phyloP scores from a whole-genome alignment of 2,888 invertebrate species.

The Tuberolachnus salignus region DNA sequence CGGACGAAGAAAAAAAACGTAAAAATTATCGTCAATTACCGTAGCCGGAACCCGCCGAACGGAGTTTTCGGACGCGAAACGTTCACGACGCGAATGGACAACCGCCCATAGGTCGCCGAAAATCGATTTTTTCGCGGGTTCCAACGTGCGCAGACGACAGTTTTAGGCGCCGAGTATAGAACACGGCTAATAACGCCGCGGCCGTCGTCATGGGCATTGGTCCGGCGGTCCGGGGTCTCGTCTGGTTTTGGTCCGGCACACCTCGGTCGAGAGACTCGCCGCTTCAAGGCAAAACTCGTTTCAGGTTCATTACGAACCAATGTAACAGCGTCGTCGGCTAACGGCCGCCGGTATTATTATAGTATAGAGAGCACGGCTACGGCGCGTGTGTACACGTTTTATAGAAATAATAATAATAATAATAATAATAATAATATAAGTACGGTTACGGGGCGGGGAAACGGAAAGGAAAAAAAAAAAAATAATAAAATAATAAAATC shows the following conservation, averaged over 20 bases:
- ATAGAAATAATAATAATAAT: constrained; percentile 10
- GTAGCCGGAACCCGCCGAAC: no score
- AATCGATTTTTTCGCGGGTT: no score
- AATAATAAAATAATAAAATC: no score
- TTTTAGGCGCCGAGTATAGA: no score
- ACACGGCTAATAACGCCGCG: not conserved
- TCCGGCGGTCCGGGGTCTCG: constrained; percentile 3
- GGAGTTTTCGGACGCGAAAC: no score
- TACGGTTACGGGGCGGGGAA: constrained; percentile 31
- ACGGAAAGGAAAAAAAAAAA: no score
- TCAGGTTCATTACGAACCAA: constrained; percentile 54
- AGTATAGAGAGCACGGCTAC: not conserved
- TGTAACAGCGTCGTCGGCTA: constrained; percentile 36
- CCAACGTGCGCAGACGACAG: no score
- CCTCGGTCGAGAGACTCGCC: constrained; percentile 34
- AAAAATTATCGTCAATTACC: no score
- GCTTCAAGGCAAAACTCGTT: constrained; percentile 54
- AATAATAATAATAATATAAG: not conserved
- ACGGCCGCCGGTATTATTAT: constrained; percentile 27
- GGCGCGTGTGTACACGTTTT: not conserved
- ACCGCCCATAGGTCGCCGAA: no score
- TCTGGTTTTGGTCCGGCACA: constrained; percentile 53
- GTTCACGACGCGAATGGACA: no score
- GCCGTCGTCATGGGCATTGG: constrained; percentile 35
- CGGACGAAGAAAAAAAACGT: not conserved